Evolutionary conservation across 2,113 vertebrate species (phyloP), one percentile per base, ranked within the genome.

Genomic region (Galbula dea): DNA sequence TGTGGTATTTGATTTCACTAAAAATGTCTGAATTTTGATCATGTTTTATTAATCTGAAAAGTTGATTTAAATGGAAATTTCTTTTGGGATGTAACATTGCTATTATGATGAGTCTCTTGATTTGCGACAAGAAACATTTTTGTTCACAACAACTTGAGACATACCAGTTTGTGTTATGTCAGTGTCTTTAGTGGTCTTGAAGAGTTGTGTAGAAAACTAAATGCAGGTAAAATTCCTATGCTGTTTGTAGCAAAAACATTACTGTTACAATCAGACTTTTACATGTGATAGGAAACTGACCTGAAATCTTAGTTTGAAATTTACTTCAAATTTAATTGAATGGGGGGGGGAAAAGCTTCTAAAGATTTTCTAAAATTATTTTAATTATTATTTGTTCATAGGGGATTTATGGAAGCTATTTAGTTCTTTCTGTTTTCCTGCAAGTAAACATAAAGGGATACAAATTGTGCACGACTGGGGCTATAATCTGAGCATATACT

Each of bases 1-100:
- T 88, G 49, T 63, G 62, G 66, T 94, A 71, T 88, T 94, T 90
- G 79, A 92, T 93, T 96, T 95, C 24, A 2, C 63, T 72, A 72
- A 75, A 80, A 88, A 83, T 21, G 23, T 78, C 89, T 92, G 84
- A 71, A 75, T 91, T 62, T 67, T 90, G 45, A 41, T 87, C 22
- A 55, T 83, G 27, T 94, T 96, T 92, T 78, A 93, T 85, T 95
- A 24, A 93, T 82, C 63, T 86, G n/a, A 69, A 62, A 26, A 78
- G 37, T 67, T 85, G 11, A 26, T 89, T 89, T 84, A 94, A 95
- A 94, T 39, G 57, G 54, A 78, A 84, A 88, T 83, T 55, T 78
- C 45, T 91, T 91, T 86, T 41, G 58, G 21, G 34, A 46, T 72
- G 41, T 86, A 74, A 75, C 46, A 37, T 37, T 61, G 20, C 43